Percentiles rank a stretch among this genome's conserved stretches.
These are phyloP conservation scores for Lepidurus couesii DNA, from an alignment of 1,140 invertebrate species.

Conservation along the genomic window DNA sequence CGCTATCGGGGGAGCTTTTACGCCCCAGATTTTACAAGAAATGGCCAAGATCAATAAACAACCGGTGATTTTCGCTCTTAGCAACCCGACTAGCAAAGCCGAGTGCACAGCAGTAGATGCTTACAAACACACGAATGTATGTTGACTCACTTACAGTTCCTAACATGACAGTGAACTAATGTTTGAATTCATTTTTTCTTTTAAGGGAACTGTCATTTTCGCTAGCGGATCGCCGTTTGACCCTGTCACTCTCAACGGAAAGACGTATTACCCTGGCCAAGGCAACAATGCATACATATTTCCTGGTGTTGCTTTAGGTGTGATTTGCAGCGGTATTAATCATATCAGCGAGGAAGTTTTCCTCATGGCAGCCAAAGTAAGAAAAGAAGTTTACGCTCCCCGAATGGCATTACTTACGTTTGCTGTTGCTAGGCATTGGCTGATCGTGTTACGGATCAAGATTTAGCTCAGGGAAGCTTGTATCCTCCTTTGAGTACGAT, in stretches of 20 bases:
- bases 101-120: conserved; percentile 94
- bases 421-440: conserved; percentile 61
- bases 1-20: conserved; percentile 82
- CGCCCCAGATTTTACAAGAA: conserved; percentile 69
- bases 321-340: conserved; percentile 76
- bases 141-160: conserved; percentile 34
- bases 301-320: conserved; percentile 84
- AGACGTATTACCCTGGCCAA: conserved; percentile 80
- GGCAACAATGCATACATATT: conserved; percentile 97
- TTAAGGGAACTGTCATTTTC: conserved; percentile 78
- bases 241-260: conserved; percentile 67
- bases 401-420: not conserved
- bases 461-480: conserved; percentile 80
- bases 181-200: conserved; percentile 36
- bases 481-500: conserved; percentile 91
- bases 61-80: conserved; percentile 90
- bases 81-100: conserved; percentile 92
- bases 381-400: not conserved
- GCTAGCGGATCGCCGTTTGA: conserved; percentile 88
- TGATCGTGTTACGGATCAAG: conserved; percentile 70
- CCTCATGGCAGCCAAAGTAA: conserved; percentile 75
- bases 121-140: conserved; percentile 76
- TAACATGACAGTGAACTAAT: not conserved
- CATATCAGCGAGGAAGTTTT: conserved; percentile 87
- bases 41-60: conserved; percentile 81